phyloP scores from a whole-genome alignment of 2,888 invertebrate species.

The Habroteleia sp. region DNA sequence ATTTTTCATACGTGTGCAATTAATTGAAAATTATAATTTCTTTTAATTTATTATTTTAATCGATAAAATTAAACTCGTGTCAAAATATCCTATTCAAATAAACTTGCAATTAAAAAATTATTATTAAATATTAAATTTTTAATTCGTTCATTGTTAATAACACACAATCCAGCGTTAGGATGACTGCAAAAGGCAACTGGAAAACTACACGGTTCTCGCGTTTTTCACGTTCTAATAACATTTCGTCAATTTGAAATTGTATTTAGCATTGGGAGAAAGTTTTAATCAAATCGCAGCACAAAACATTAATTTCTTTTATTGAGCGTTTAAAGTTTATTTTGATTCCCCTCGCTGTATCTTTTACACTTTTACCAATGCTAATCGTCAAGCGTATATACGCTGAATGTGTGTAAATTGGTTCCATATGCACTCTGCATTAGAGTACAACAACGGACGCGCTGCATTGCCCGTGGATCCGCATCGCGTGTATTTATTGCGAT shows the following conservation, averaged over 20 bases:
- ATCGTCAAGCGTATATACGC: slow-evolving; percentile 54
- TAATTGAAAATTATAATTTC: too few relatives aligned
- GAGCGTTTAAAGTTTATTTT: slow-evolving; percentile 44
- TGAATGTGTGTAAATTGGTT: slow-evolving; percentile 75
- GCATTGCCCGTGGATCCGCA: slow-evolving; percentile 63
- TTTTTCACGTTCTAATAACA: background rate
- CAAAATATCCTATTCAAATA: too few relatives aligned
- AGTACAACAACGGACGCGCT: slow-evolving; percentile 70
- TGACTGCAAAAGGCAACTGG: too few relatives aligned
- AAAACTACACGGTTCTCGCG: too few relatives aligned
- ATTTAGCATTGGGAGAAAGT: slow-evolving; percentile 10
- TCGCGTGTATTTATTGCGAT: slow-evolving; percentile 79
- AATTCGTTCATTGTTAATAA: too few relatives aligned
- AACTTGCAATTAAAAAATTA: too few relatives aligned
- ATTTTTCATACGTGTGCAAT: too few relatives aligned
- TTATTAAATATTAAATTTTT: too few relatives aligned
- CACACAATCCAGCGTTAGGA: too few relatives aligned
- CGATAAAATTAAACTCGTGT: too few relatives aligned
- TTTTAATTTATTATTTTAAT: too few relatives aligned
- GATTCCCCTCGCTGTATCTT: slow-evolving; percentile 43
- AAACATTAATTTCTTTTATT: slow-evolving; percentile 46
- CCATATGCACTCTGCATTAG: slow-evolving; percentile 78
- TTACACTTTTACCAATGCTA: slow-evolving; percentile 60
- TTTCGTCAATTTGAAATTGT: slow-evolving; percentile 7
- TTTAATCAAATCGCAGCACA: slow-evolving; percentile 37